Conservation (phyloP, 2,797 vertebrate genomes). For the Petrocephalus sullivani region DNA sequence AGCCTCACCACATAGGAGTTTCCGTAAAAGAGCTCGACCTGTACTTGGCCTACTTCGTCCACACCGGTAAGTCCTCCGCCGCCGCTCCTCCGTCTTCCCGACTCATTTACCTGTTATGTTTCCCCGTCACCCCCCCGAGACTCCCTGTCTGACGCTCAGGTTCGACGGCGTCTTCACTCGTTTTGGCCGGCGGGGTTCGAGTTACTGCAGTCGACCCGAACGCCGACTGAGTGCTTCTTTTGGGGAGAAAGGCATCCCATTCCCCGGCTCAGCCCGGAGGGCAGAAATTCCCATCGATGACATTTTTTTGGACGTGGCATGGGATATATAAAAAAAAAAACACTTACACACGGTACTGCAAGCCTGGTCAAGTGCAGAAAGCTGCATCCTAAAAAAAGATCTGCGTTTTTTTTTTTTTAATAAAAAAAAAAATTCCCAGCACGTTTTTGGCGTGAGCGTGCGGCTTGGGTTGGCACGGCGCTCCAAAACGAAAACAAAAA, state of each 20-base stretch:
- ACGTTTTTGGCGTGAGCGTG: neutral
- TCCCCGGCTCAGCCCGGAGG: too few species aligned
- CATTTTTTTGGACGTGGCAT: neutral
- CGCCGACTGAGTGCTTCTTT: neutral
- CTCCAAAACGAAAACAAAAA: neutral
- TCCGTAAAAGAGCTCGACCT: slow-evolving; percentile 99
- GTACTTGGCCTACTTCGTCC: slow-evolving; percentile 98
- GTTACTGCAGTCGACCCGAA: neutral
- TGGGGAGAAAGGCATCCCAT: neutral
- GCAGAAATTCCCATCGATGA: neutral
- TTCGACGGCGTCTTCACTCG: neutral
- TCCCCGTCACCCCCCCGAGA: neutral
- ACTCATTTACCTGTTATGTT: neutral
- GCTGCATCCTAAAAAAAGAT: neutral
- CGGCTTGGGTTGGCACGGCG: neutral
- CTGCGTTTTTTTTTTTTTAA: neutral
- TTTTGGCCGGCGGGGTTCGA: neutral
- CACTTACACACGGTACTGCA: neutral
- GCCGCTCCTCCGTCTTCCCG: neutral
- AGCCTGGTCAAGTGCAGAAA: neutral
- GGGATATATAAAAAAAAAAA: neutral
- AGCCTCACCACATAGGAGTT: slow-evolving; percentile 98
- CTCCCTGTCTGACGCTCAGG: neutral
- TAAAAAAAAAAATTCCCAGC: neutral
- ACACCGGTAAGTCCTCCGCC: slow-evolving; percentile 78